Evolutionary conservation across 2,797 vertebrate genomes (phyloP).

Genomic region (Gallinago stenura): DNA sequence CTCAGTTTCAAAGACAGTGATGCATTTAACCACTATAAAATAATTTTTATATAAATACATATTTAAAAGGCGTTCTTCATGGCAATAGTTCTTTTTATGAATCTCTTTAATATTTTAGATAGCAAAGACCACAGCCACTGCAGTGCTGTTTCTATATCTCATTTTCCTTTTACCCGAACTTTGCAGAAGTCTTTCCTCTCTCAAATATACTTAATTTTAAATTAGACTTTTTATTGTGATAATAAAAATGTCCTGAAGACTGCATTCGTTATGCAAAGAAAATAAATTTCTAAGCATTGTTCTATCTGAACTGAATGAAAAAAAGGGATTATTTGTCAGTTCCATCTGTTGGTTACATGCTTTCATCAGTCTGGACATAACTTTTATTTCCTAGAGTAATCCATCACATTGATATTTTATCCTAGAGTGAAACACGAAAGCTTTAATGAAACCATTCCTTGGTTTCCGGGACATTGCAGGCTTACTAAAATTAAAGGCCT

Average conservation of each 20-base stretch:
- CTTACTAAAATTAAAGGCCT: background rate
- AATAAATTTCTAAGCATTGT: slow-evolving; percentile 22
- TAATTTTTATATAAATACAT: background rate
- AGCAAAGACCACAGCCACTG: background rate
- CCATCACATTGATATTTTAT: slow-evolving; percentile 57
- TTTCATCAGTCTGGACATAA: slow-evolving; percentile 49
- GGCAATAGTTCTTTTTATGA: background rate
- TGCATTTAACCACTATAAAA: slow-evolving; percentile 9
- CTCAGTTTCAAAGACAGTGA: background rate
- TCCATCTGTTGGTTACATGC: slow-evolving; percentile 18
- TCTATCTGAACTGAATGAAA: slow-evolving; percentile 30
- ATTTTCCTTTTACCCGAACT: slow-evolving; percentile 21
- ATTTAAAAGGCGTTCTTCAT: background rate
- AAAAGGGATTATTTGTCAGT: slow-evolving; percentile 11
- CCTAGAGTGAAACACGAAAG: slow-evolving; percentile 26
- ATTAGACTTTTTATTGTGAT: background rate
- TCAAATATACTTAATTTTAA: slow-evolving; percentile 13
- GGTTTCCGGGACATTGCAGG: background rate
- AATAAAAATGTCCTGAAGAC: slow-evolving; percentile 16
- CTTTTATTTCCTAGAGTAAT: slow-evolving; percentile 43
- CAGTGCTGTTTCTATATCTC: background rate
- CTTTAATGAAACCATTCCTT: slow-evolving; percentile 18
- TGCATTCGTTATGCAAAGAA: slow-evolving; percentile 16
- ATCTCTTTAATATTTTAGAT: slow-evolving; percentile 24
- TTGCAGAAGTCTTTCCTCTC: background rate